phyloP scores from a whole-genome alignment of 2,113 vertebrate species.

The Brachyhypopomus gauderio region DNA sequence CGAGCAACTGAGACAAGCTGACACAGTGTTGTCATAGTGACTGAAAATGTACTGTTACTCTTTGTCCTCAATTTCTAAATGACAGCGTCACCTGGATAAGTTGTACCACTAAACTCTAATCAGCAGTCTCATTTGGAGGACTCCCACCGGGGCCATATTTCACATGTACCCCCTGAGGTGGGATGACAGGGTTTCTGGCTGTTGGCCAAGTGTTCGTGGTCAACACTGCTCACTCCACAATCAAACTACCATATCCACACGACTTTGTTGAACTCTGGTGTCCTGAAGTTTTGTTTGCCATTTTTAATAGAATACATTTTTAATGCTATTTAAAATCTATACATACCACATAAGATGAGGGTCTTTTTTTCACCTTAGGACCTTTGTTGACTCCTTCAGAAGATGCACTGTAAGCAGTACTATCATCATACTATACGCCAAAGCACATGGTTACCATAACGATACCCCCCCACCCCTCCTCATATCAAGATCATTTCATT shows the following conservation, averaged over 20 bases:
- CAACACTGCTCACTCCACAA: not conserved
- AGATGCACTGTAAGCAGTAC: too few relatives aligned
- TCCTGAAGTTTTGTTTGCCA: too few relatives aligned
- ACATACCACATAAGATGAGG: too few relatives aligned
- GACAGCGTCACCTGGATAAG: not conserved
- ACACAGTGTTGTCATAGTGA: not conserved
- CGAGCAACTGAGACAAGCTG: conserved; percentile 56
- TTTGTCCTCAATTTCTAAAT: not conserved
- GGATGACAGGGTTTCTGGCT: not conserved
- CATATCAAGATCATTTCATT: conserved; percentile 60
- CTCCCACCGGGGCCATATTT: not conserved
- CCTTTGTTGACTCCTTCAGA: too few relatives aligned
- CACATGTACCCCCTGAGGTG: not conserved
- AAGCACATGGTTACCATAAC: conserved; percentile 20
- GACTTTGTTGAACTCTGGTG: not conserved
- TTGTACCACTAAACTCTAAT: not conserved
- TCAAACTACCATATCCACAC: not conserved
- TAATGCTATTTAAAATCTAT: too few relatives aligned
- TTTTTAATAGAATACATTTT: too few relatives aligned
- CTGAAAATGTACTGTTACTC: not conserved
- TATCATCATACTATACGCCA: not conserved
- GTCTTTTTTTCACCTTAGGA: too few relatives aligned
- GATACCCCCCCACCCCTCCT: conserved; percentile 22
- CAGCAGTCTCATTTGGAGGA: not conserved
- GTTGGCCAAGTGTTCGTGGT: not conserved